phyloP scores from a whole-genome alignment of 2,888 invertebrate genomes.

The Torymus tubicola region DNA sequence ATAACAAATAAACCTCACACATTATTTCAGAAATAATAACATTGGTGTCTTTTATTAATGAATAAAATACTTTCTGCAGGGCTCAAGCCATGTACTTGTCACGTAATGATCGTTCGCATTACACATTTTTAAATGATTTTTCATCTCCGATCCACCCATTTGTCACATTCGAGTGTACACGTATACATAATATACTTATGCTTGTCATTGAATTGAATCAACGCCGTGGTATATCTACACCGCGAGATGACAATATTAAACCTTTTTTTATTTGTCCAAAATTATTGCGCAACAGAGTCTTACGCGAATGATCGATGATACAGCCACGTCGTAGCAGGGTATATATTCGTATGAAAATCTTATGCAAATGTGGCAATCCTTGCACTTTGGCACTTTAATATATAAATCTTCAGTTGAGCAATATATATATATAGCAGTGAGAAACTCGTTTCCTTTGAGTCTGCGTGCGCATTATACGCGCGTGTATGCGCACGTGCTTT shows the following conservation, averaged over 20 bases:
- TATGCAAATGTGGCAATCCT: constrained; percentile 9
- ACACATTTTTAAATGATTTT: too few species aligned
- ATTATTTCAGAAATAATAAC: too few species aligned
- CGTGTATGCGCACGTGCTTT: constrained; percentile 8
- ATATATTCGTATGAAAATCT: constrained; percentile 13
- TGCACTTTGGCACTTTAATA: neutral
- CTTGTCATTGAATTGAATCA: constrained; percentile 12
- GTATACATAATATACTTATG: neutral
- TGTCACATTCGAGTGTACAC: too few species aligned
- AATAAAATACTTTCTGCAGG: too few species aligned
- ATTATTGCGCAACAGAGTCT: neutral
- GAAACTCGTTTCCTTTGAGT: constrained; percentile 28
- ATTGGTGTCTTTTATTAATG: too few species aligned
- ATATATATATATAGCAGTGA: neutral
- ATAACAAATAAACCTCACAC: too few species aligned
- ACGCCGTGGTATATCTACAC: neutral
- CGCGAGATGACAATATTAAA: neutral
- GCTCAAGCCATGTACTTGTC: too few species aligned
- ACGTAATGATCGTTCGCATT: too few species aligned
- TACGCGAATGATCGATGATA: constrained; percentile 29
- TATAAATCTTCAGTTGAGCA: constrained; percentile 7
- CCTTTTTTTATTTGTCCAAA: neutral
- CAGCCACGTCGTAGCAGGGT: too few species aligned
- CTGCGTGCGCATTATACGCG: neutral
- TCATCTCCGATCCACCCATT: too few species aligned